Evolutionary conservation across 2,888 invertebrate genomes (phyloP).

Genomic region (Cantharis flavilabris): DNA sequence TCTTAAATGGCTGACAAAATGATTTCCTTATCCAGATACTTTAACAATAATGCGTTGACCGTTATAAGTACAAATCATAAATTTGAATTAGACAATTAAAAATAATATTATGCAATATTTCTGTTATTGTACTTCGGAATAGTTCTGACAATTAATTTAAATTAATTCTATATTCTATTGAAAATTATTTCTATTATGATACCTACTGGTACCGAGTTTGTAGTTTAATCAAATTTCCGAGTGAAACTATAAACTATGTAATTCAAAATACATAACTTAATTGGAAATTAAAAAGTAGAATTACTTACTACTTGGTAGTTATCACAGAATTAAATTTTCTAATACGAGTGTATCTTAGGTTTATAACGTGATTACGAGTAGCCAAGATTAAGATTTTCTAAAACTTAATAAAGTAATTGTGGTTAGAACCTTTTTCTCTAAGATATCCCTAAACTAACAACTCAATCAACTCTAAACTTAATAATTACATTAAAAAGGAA

Average conservation of each 20-base stretch:
- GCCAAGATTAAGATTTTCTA: background rate
- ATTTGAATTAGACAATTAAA: background rate
- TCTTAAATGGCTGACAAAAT: constrained; percentile 17
- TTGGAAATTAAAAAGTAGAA: background rate
- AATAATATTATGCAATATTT: background rate
- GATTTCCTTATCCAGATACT: constrained; percentile 5
- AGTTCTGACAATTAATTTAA: background rate
- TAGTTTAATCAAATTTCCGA: background rate
- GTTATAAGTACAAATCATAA: background rate
- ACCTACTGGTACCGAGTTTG: background rate
- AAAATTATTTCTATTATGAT: background rate
- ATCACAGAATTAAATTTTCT: background rate
- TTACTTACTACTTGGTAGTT: background rate
- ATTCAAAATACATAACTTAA: background rate
- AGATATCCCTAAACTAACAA: background rate
- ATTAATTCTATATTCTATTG: background rate
- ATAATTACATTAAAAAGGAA: background rate
- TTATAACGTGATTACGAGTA: background rate
- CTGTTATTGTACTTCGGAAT: background rate
- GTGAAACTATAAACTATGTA: background rate
- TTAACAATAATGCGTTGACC: background rate
- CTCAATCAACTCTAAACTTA: background rate
- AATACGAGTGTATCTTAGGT: background rate
- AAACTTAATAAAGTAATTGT: background rate
- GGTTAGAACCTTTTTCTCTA: background rate